phyloP scores from a whole-genome alignment of 2,888 invertebrate genomes.

The Chrysopilus asiliformis region DNA sequence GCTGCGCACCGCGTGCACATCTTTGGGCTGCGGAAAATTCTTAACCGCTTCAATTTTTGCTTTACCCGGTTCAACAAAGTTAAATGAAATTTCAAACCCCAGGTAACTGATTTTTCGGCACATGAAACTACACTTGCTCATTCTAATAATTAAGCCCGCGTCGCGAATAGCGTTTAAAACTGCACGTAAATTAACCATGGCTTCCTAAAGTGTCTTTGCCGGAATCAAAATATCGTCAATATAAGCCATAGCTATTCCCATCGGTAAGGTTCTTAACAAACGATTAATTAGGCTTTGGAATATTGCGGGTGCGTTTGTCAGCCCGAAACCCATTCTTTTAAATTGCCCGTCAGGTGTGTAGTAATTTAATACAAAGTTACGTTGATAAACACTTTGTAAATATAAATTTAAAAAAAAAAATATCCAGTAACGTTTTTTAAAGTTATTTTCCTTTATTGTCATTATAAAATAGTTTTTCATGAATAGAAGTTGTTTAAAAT shows the following conservation, averaged over 20 bases:
- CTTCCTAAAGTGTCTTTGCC: slow-evolving; percentile 13
- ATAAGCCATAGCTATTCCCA: slow-evolving; percentile 14
- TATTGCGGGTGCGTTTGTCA: too few relatives aligned
- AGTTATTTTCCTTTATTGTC: too few relatives aligned
- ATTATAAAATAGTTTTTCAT: too few relatives aligned
- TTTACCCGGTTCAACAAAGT: neutral
- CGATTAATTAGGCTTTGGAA: slow-evolving; percentile 10
- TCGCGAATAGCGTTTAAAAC: neutral
- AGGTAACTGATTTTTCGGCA: neutral
- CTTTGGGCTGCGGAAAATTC: neutral
- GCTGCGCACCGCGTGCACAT: neutral
- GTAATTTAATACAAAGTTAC: too few relatives aligned
- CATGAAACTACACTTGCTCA: slow-evolving; percentile 1
- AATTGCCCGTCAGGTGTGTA: slow-evolving; percentile 16
- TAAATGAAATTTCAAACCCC: slow-evolving; percentile 1
- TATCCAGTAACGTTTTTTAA: too few relatives aligned
- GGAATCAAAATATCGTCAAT: slow-evolving; percentile 16
- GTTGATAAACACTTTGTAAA: too few relatives aligned
- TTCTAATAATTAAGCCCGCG: too few relatives aligned
- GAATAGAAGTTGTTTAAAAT: too few relatives aligned
- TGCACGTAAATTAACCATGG: neutral
- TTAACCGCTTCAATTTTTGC: neutral
- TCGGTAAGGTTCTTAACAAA: neutral
- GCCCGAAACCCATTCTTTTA: neutral
- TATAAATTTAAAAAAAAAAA: too few relatives aligned